These are phyloP conservation scores for Tragelaphus buxtoni DNA, from an alignment of 2,113 vertebrate species.

Conservation along the genomic window DNA sequence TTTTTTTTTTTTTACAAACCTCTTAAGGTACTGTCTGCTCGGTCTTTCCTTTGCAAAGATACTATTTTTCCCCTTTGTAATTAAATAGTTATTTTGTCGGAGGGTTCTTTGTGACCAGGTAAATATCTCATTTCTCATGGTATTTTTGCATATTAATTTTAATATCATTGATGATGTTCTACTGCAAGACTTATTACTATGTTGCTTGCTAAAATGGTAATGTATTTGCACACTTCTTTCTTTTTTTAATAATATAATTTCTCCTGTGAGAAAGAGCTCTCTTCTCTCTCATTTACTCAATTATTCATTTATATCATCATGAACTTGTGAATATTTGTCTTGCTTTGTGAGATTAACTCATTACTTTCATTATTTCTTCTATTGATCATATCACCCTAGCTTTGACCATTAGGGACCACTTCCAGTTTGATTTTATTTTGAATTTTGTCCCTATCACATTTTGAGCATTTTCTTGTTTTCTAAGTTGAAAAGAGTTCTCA, in stretches of 20 bases:
- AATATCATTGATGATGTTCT: not conserved
- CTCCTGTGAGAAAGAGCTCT: not conserved
- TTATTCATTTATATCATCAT: not conserved
- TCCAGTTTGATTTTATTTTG: not conserved
- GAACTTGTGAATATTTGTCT: not conserved
- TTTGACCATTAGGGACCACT: not conserved
- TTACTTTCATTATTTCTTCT: not conserved
- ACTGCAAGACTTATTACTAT: not conserved
- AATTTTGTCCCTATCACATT: not conserved
- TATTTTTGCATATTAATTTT: not conserved
- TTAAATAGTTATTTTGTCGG: not conserved
- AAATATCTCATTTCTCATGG: not conserved
- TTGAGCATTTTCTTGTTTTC: not conserved
- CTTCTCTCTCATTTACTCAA: not conserved
- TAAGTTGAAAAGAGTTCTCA: not conserved
- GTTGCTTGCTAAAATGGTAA: not conserved
- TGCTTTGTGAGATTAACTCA: not conserved
- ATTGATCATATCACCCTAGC: not conserved
- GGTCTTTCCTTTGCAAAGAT: not conserved
- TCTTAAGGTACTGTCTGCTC: not conserved
- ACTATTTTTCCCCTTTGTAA: not conserved
- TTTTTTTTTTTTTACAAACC: not conserved
- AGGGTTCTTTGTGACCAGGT: not conserved
- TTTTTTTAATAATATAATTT: not conserved
- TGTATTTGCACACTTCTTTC: not conserved